Evolutionary conservation across 2,888 invertebrate species (phyloP).

Genomic region (Cepaea hortensis): DNA sequence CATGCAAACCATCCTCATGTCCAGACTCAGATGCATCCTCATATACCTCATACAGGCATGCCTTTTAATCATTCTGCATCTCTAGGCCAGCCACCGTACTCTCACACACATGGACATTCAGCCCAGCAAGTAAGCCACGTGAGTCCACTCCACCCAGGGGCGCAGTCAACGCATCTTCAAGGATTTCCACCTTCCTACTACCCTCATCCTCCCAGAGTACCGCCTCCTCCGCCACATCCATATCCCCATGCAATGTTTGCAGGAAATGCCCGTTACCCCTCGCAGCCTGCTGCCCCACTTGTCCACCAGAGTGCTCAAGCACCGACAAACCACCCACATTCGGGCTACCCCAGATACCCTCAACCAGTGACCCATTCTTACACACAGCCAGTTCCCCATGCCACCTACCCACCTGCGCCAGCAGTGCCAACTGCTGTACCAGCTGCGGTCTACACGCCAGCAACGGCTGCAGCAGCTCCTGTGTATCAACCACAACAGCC

Average conservation of each 20-base stretch:
- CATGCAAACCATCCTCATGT: not conserved
- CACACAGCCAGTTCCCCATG: slow-evolving; percentile 12
- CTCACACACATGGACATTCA: not conserved
- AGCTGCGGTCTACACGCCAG: not conserved
- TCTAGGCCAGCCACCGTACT: not conserved
- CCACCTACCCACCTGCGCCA: slow-evolving; percentile 11
- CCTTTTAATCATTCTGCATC: slow-evolving; percentile 24
- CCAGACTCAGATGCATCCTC: not conserved
- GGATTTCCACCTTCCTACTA: slow-evolving; percentile 24
- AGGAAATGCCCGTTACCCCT: not conserved
- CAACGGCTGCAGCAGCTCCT: slow-evolving; percentile 9
- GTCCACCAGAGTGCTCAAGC: not conserved
- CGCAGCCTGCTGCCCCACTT: not conserved
- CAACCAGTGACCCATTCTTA: slow-evolving; percentile 1
- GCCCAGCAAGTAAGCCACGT: not conserved
- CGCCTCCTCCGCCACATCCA: slow-evolving; percentile 21
- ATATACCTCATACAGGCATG: not conserved
- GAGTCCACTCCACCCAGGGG: not conserved
- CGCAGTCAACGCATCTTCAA: slow-evolving; percentile 6
- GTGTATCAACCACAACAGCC: not conserved
- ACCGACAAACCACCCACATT: not conserved
- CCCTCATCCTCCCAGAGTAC: not conserved
- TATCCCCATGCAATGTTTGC: slow-evolving; percentile 15
- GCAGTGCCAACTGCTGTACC: not conserved
- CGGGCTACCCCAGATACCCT: slow-evolving; percentile 27